Conservation (phyloP, 1,140 invertebrate species). For the Heliconius melpomene region DNA sequence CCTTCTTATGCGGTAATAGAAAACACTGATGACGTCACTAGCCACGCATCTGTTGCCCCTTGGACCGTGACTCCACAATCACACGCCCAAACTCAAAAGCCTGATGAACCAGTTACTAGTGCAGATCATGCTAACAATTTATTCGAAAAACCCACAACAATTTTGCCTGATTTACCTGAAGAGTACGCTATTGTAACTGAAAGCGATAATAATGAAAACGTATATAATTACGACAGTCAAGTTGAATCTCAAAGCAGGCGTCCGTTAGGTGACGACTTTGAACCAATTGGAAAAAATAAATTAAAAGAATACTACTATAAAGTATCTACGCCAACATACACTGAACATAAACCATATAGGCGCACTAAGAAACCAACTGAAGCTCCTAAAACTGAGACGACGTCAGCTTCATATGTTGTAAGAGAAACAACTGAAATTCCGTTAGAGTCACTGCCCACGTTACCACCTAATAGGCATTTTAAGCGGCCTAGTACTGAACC, state of each 20-base stretch:
- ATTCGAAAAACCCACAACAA: conserved; percentile 52
- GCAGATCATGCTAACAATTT: conserved; percentile 46
- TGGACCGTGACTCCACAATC: conserved; percentile 58
- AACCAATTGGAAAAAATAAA: conserved; percentile 71
- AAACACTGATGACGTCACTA: conserved; percentile 59
- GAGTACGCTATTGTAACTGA: conserved; percentile 73
- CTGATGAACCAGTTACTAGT: conserved; percentile 56
- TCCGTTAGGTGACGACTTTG: conserved; percentile 69
- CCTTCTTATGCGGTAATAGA: conserved; percentile 77
- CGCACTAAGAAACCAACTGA: conserved; percentile 72
- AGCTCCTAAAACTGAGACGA: conserved; percentile 50
- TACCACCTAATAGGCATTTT: conserved; percentile 76
- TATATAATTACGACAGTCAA: conserved; percentile 62
- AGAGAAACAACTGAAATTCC: conserved; percentile 57
- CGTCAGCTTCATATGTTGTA: conserved; percentile 47
- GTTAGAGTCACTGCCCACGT: conserved; percentile 64
- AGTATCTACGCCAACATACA: conserved; percentile 66
- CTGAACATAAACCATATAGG: conserved; percentile 54
- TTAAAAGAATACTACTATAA: conserved; percentile 76
- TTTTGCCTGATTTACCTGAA: conserved; percentile 56
- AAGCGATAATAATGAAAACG: conserved; percentile 65
- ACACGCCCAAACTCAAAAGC: conserved; percentile 52
- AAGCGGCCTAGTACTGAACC: conserved; percentile 64
- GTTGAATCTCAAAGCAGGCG: conserved; percentile 72
- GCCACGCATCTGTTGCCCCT: conserved; percentile 52